phyloP scores from a whole-genome alignment of 2,797 vertebrate genomes.

The Hemibagrus guttatus region DNA sequence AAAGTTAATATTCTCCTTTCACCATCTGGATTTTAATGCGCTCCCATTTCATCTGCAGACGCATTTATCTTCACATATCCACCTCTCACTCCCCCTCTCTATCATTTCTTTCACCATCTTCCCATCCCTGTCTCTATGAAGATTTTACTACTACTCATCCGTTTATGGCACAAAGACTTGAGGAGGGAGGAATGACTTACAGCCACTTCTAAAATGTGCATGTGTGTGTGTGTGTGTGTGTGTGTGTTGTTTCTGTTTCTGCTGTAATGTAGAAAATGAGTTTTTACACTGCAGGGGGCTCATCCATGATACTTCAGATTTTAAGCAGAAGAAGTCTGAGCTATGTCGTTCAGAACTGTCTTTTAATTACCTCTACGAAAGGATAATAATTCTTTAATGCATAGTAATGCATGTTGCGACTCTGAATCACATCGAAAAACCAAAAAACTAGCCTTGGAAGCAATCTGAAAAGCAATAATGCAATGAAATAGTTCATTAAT shows the following conservation, averaged over 20 bases:
- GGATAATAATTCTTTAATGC: not conserved
- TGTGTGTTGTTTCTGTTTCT: conserved; percentile 22
- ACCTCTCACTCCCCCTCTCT: conserved; percentile 38
- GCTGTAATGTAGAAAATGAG: conserved; percentile 1
- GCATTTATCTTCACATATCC: conserved; percentile 55
- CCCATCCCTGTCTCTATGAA: conserved; percentile 38
- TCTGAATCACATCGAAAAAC: not conserved
- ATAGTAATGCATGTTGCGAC: not conserved
- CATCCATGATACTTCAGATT: conserved; percentile 21
- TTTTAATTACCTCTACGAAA: not conserved
- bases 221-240: conserved; percentile 7
- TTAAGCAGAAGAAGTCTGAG: not conserved
- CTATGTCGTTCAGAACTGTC: not conserved
- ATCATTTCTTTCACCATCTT: conserved; percentile 30
- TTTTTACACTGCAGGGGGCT: conserved; percentile 19
- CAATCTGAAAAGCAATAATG: not conserved
- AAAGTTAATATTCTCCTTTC: conserved; percentile 54
- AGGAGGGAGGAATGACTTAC: conserved; percentile 44
- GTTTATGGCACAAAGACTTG: conserved; percentile 45
- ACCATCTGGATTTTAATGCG: conserved; percentile 59
- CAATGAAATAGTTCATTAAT: not conserved
- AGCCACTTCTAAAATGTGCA: conserved; percentile 9
- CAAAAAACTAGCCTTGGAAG: not conserved
- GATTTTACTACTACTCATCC: conserved; percentile 45
- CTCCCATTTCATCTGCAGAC: conserved; percentile 56